Percentiles rank a stretch among this genome's conserved stretches.
Evolutionary conservation across 2,113 vertebrate species (phyloP).

Genomic region (Furnarius figulus): DNA sequence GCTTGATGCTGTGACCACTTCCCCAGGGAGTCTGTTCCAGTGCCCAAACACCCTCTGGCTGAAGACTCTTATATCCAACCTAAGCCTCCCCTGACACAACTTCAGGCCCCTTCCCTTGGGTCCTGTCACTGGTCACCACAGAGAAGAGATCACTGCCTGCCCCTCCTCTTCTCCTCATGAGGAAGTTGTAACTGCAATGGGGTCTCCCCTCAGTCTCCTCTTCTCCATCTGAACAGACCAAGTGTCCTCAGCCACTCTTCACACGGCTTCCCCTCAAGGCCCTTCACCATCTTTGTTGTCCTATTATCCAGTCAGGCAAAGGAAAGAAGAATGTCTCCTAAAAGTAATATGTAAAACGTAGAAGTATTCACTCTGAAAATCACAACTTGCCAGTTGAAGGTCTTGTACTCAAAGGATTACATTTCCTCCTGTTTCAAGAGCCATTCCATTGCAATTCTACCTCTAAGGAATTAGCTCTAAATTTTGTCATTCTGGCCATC

Average conservation of each 20-base stretch:
- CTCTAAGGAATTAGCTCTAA: background rate
- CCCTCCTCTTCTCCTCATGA: background rate
- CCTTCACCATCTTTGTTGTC: background rate
- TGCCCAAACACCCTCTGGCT: background rate
- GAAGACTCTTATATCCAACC: background rate
- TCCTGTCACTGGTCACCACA: background rate
- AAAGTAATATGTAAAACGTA: background rate
- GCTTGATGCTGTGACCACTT: background rate
- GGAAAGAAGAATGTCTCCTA: background rate
- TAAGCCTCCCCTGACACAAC: background rate
- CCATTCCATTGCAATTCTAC: background rate
- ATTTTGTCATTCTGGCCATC: background rate
- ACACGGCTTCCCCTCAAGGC: background rate
- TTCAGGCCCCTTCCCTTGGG: rapidly evolving
- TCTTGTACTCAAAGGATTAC: background rate
- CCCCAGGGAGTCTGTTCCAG: background rate
- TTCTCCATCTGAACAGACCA: background rate
- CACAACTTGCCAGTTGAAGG: background rate
- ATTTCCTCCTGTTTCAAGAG: background rate
- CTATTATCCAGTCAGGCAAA: background rate
- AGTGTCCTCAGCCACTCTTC: background rate
- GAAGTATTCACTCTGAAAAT: background rate
- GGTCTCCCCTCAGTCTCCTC: background rate
- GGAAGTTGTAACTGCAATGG: background rate
- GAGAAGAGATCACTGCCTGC: background rate